phyloP scores from a whole-genome alignment of 2,797 vertebrate species.

The Manis javanica region DNA sequence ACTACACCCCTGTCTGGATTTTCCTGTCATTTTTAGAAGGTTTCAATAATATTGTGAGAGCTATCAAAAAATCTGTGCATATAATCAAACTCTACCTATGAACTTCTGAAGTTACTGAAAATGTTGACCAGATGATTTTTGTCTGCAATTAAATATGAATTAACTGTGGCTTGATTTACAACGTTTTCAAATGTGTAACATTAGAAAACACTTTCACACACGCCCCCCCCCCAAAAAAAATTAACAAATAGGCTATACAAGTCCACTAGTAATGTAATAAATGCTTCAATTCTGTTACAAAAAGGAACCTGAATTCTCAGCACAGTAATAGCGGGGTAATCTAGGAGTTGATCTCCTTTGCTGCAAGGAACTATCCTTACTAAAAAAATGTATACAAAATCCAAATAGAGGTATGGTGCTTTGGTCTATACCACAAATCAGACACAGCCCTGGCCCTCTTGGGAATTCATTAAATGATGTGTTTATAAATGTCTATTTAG shows the following conservation, averaged over 20 bases:
- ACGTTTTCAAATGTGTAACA: slow-evolving; percentile 23
- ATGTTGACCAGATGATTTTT: not conserved
- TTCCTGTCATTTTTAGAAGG: slow-evolving; percentile 62
- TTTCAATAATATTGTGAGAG: slow-evolving; percentile 55
- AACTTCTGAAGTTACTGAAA: slow-evolving; percentile 45
- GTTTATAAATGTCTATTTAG: not conserved
- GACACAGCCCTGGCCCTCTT: not conserved
- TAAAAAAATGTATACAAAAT: not conserved
- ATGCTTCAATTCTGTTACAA: not conserved
- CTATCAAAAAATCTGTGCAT: slow-evolving; percentile 14
- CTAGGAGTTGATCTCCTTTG: not conserved
- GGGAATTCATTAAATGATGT: not conserved
- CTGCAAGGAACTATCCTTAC: not conserved
- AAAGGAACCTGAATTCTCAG: not conserved
- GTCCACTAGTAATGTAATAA: not conserved
- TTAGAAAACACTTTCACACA: not conserved
- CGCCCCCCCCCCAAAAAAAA: not conserved
- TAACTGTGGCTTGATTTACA: slow-evolving; percentile 15
- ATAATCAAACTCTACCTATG: slow-evolving; percentile 38
- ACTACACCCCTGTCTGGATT: not conserved
- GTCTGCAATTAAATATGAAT: not conserved
- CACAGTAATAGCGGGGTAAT: not conserved
- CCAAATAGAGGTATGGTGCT: not conserved
- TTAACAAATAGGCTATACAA: not conserved
- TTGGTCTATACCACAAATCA: not conserved